These are phyloP conservation scores for Heliocidaris tuberculata DNA, from an alignment of 35 echinoderm and acorn worm genomes.

Conservation along the genomic window DNA sequence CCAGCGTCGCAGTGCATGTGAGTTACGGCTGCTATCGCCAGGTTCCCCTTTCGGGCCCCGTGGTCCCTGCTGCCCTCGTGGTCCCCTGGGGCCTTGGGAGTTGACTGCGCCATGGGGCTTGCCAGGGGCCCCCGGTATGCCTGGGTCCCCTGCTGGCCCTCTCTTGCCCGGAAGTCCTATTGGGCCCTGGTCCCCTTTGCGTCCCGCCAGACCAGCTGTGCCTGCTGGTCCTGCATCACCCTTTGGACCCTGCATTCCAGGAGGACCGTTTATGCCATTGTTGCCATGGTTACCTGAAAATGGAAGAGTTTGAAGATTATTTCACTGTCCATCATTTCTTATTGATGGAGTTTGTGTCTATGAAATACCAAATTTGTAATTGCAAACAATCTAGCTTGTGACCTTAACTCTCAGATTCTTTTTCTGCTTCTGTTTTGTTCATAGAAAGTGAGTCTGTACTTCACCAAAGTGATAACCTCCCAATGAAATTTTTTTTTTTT, in stretches of 20 bases:
- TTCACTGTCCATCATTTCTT: background rate
- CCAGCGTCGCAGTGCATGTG: slow-evolving; percentile 20
- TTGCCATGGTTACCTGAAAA: slow-evolving; percentile 79
- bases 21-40: slow-evolving; percentile 23
- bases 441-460: background rate
- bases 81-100: background rate
- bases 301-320: background rate
- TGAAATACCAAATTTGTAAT: background rate
- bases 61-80: slow-evolving; percentile 33
- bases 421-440: background rate
- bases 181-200: slow-evolving; percentile 27
- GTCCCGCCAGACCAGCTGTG: background rate
- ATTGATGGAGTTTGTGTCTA: background rate
- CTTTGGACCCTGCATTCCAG: slow-evolving; percentile 57
- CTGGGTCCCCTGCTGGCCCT: background rate
- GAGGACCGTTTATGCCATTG: slow-evolving; percentile 68
- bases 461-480: too few species aligned
- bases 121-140: slow-evolving; percentile 18
- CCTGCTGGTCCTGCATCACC: slow-evolving; percentile 57
- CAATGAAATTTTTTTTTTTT: too few species aligned
- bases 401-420: background rate
- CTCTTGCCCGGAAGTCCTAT: slow-evolving; percentile 24
- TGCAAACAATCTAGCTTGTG: background rate
- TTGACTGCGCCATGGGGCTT: background rate
- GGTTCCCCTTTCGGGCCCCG: slow-evolving; percentile 59